A percentile compares a stretch with the other conserved stretches of the same genome.
phyloP scores from a whole-genome alignment of 1,140 invertebrate species.

The Drosophila repletoides region DNA sequence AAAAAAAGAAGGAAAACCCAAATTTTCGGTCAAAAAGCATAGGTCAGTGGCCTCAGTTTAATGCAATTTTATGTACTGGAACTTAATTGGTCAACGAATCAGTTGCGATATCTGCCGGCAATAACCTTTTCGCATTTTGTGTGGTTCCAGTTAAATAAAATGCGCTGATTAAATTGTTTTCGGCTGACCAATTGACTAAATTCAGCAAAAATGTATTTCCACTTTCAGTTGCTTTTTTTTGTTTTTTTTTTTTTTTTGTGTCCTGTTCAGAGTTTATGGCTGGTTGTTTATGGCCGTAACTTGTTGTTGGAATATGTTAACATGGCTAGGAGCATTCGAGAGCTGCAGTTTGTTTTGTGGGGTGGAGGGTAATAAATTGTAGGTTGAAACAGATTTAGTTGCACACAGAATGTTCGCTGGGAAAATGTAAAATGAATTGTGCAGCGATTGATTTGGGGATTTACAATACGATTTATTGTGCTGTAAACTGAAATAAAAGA shows the following conservation, averaged over 20 bases:
- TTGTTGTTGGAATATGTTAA: slow-evolving; percentile 14
- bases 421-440: slow-evolving; percentile 68
- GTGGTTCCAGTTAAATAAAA: slow-evolving; percentile 44
- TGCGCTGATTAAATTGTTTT: slow-evolving; percentile 69
- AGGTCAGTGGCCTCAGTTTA: slow-evolving; percentile 52
- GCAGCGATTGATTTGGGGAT: slow-evolving; percentile 61
- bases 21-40: not conserved
- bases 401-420: slow-evolving; percentile 34
- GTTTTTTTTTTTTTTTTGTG: slow-evolving; percentile 37
- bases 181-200: slow-evolving; percentile 71
- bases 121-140: slow-evolving; percentile 4
- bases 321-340: slow-evolving; percentile 6
- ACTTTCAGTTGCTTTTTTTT: not conserved
- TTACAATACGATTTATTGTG: slow-evolving; percentile 49
- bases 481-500: slow-evolving; percentile 38
- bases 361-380: slow-evolving; percentile 61
- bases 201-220: slow-evolving; percentile 29
- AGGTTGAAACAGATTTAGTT: slow-evolving; percentile 29
- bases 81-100: slow-evolving; percentile 62
- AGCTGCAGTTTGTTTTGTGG: slow-evolving; percentile 55
- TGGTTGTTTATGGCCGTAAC: slow-evolving; percentile 26
- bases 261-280: slow-evolving; percentile 40
- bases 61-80: slow-evolving; percentile 74
- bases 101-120: not conserved
- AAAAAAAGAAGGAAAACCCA: not conserved